Evolutionary conservation across 2,888 invertebrate genomes (phyloP), one percentile per base, ranked within the genome.

Genomic region (Linyphia triangularis): DNA sequence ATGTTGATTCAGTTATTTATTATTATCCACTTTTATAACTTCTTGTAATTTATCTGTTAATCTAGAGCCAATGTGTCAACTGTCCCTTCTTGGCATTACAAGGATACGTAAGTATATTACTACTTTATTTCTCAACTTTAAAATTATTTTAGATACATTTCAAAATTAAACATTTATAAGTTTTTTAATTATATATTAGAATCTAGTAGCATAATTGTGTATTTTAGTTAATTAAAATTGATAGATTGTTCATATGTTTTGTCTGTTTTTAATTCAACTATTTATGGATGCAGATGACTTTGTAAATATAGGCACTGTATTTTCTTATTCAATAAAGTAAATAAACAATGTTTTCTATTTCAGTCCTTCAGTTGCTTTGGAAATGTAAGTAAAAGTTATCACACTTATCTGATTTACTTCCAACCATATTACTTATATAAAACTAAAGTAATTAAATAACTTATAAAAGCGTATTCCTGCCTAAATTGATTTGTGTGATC

Each of bases 361-460:
- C 63, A 88, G 88, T 88, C 88, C 13, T 88, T 88, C 63, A 88
- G 88, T 61, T 88, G 88, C 43, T 83, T 88, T 26, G 88, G 88
- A 61, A 83, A 69, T 30, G 88, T 88, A 26, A 88, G 88, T 88
- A 78, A 43, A 10, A 10, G 67, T 59, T 40, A n/a, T n/a, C n/a
- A n/a, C n/a, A n/a, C n/a, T n/a, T n/a, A n/a, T n/a, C n/a, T n/a
- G n/a, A n/a, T n/a, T n/a, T n/a, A n/a, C n/a, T n/a, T n/a, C n/a
- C n/a, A n/a, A n/a, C n/a, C n/a, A n/a, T n/a, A n/a, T n/a, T n/a
- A n/a, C n/a, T n/a, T n/a, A n/a, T n/a, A n/a, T n/a, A n/a, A n/a
- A n/a, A n/a, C n/a, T n/a, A n/a, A n/a, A n/a, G n/a, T n/a, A n/a
- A n/a, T n/a, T n/a, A n/a, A n/a, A n/a, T n/a, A n/a, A n/a, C n/a